Conservation (phyloP, 2,888 invertebrate species). For the Eilema depressum region DNA sequence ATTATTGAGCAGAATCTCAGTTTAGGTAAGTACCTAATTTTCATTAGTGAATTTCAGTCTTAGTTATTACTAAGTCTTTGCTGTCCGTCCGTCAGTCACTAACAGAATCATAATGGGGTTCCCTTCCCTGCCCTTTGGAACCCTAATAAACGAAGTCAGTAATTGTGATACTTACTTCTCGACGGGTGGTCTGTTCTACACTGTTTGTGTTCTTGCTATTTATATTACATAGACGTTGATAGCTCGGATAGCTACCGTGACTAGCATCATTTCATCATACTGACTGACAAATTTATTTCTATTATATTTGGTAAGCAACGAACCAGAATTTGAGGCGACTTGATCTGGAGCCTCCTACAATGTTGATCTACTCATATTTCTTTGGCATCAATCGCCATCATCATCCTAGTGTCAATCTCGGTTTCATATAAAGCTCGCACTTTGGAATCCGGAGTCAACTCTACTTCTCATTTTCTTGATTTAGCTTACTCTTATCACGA, state of each 20-base stretch:
- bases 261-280: constrained; percentile 25
- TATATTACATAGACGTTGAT: constrained; percentile 40
- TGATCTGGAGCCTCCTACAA: background rate
- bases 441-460: background rate
- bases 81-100: background rate
- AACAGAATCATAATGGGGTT: background rate
- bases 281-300: constrained; percentile 21
- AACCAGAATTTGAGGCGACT: background rate
- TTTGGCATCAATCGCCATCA: background rate
- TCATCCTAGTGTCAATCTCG: too few relatives aligned
- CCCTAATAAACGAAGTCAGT: constrained; percentile 46
- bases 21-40: too few relatives aligned
- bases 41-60: too few relatives aligned
- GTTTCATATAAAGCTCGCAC: background rate
- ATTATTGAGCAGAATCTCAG: too few relatives aligned
- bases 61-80: too few relatives aligned
- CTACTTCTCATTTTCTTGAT: background rate
- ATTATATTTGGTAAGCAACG: background rate
- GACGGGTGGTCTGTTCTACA: constrained; percentile 49
- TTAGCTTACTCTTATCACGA: too few relatives aligned
- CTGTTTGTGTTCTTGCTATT: constrained; percentile 33
- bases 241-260: constrained; percentile 27
- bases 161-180: constrained; percentile 45
- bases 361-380: background rate
- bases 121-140: background rate